Conservation (phyloP, 2,797 vertebrate genomes). For the Enteromius viviparus region DNA sequence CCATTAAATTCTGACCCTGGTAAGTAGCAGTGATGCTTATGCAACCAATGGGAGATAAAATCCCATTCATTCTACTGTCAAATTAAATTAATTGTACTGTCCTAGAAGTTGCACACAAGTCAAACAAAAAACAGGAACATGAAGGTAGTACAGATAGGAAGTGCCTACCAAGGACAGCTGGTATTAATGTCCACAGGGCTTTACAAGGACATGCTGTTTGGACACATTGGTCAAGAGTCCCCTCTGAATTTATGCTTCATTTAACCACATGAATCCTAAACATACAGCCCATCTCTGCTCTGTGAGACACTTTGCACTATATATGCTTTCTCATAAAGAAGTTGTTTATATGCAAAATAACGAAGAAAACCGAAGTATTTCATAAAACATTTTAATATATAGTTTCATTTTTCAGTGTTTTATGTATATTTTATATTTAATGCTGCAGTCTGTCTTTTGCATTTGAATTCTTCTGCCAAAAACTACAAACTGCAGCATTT, state of each 20-base stretch:
- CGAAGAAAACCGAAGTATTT: neutral
- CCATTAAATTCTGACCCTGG: neutral
- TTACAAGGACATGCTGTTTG: slow-evolving; percentile 70
- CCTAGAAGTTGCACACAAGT: neutral
- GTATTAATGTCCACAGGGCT: slow-evolving; percentile 69
- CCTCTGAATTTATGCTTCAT: slow-evolving; percentile 76
- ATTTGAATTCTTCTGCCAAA: neutral
- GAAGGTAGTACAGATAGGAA: slow-evolving; percentile 31
- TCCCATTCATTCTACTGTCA: neutral
- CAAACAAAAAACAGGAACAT: neutral
- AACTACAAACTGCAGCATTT: neutral
- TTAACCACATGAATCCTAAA: slow-evolving; percentile 76
- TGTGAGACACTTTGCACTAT: slow-evolving; percentile 18
- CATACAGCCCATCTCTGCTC: slow-evolving; percentile 68
- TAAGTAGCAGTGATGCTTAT: neutral
- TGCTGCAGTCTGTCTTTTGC: neutral
- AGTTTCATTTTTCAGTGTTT: neutral
- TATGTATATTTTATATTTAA: neutral
- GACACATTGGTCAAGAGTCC: slow-evolving; percentile 73
- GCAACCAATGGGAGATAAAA: neutral
- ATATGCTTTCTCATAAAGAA: no score
- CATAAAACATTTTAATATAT: neutral
- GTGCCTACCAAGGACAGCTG: slow-evolving; percentile 42
- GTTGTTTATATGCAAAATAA: neutral
- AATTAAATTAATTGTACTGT: no score